Evolutionary conservation across 2,113 vertebrate genomes (phyloP).

Genomic region (Peromyscus californicus): DNA sequence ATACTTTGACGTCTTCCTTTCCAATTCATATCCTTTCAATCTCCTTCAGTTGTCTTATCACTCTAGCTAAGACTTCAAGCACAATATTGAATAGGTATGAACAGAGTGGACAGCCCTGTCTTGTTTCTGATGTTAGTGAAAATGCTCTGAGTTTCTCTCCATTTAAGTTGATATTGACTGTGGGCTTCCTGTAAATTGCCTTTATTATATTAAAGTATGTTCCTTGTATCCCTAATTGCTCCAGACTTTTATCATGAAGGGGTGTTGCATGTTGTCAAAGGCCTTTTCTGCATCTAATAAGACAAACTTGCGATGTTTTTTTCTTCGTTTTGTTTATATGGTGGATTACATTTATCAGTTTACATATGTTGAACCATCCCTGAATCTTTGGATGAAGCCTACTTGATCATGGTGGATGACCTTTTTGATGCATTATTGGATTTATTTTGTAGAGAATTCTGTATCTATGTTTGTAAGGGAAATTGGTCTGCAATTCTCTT

Average conservation of each 20-base stretch:
- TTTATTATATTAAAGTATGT: background rate
- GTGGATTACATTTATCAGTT: background rate
- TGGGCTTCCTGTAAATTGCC: background rate
- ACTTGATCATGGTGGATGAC: background rate
- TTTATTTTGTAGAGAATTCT: background rate
- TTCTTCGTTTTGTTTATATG: background rate
- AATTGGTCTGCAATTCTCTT: background rate
- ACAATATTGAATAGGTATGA: background rate
- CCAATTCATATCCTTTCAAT: background rate
- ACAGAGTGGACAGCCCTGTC: background rate
- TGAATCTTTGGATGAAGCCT: background rate
- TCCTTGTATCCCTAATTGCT: background rate
- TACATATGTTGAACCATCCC: background rate
- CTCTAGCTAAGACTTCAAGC: background rate
- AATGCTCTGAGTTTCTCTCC: background rate
- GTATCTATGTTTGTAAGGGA: background rate
- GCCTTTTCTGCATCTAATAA: background rate
- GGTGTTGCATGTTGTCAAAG: background rate
- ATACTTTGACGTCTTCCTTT: background rate
- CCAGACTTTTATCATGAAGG: background rate
- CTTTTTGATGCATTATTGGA: background rate
- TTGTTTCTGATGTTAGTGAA: background rate
- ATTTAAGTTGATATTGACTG: background rate
- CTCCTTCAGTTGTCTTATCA: background rate
- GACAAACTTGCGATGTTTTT: background rate